Evolutionary conservation across 2,113 vertebrate species (phyloP).

Genomic region (Sylvietta virens): DNA sequence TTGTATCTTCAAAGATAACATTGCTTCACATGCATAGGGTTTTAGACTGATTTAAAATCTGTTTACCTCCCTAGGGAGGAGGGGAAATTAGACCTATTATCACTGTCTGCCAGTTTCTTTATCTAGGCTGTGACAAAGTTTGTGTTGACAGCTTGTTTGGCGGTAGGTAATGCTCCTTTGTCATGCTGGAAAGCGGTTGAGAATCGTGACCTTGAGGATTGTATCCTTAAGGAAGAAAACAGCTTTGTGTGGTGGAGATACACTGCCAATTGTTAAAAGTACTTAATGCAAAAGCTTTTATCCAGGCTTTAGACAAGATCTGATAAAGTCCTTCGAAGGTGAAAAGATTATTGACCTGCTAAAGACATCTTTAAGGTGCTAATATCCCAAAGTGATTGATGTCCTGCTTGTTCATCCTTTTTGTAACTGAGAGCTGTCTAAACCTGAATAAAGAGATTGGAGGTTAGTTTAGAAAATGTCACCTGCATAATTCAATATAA

Average conservation of each 20-base stretch:
- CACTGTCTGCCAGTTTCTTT: constrained; percentile 89
- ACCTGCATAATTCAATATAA: constrained; percentile 66
- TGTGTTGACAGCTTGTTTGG: constrained; percentile 96
- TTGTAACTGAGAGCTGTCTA: constrained; percentile 79
- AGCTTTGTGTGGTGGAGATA: constrained; percentile 88
- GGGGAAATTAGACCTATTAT: constrained; percentile 90
- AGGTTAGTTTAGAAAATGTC: constrained; percentile 77
- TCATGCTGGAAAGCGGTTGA: constrained; percentile 75
- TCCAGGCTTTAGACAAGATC: constrained; percentile 90
- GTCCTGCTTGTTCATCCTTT: constrained; percentile 81
- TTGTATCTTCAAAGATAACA: constrained; percentile 77
- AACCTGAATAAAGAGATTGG: constrained; percentile 87
- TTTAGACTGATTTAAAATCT: constrained; percentile 80
- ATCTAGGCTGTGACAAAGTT: constrained; percentile 93
- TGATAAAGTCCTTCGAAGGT: constrained; percentile 96
- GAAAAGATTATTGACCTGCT: constrained; percentile 99
- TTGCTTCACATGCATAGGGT: constrained; percentile 69
- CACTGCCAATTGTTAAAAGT: constrained; percentile 84
- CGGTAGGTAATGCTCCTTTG: constrained; percentile 82
- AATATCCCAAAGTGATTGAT: constrained; percentile 92
- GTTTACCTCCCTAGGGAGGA: constrained; percentile 78
- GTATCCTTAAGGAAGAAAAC: constrained; percentile 82
- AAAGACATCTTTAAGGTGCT: constrained; percentile 92
- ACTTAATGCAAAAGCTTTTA: constrained; percentile 94
- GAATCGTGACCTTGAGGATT: constrained; percentile 90